A percentile compares a stretch with the other conserved stretches of the same genome.
phyloP scores from a whole-genome alignment of 2,113 vertebrate species.

The Chaetops frenatus region DNA sequence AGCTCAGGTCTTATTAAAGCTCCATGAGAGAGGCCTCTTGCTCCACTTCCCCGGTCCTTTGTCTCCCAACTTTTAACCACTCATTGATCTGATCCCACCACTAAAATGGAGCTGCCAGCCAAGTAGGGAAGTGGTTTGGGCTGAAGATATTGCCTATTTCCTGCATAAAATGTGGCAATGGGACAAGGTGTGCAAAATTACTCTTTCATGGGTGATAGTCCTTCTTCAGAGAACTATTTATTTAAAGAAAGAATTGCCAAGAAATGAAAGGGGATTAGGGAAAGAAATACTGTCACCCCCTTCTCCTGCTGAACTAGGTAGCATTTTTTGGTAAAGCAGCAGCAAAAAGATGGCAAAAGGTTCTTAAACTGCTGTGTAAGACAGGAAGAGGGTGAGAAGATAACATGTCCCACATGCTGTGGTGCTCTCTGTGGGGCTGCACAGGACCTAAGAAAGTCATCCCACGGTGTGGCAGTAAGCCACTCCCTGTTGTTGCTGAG shows the following conservation, averaged over 20 bases:
- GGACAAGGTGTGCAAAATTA: not conserved
- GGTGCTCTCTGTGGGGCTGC: not conserved
- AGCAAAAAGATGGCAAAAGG: not conserved
- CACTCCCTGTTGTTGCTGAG: not conserved
- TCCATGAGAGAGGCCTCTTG: not conserved
- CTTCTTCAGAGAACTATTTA: not conserved
- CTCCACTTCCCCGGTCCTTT: not conserved
- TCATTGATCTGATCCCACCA: not conserved
- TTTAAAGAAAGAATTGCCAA: not conserved
- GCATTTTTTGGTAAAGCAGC: not conserved
- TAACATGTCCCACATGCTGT: accelerated
- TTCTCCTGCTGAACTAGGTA: not conserved
- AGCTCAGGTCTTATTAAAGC: not conserved
- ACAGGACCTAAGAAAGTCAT: not conserved
- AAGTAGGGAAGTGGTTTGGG: not conserved
- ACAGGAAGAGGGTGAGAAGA: not conserved
- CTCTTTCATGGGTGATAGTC: not conserved
- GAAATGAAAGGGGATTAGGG: not conserved
- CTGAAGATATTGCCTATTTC: not conserved
- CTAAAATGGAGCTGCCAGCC: not conserved
- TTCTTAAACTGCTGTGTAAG: not conserved
- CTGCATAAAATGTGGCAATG: not conserved
- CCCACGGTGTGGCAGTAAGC: not conserved
- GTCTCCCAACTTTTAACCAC: not conserved
- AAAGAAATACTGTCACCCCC: not conserved